Evolutionary conservation across 2,888 invertebrate species (phyloP), one percentile per base, ranked within the genome.

Genomic region (Nemurella pictetii): DNA sequence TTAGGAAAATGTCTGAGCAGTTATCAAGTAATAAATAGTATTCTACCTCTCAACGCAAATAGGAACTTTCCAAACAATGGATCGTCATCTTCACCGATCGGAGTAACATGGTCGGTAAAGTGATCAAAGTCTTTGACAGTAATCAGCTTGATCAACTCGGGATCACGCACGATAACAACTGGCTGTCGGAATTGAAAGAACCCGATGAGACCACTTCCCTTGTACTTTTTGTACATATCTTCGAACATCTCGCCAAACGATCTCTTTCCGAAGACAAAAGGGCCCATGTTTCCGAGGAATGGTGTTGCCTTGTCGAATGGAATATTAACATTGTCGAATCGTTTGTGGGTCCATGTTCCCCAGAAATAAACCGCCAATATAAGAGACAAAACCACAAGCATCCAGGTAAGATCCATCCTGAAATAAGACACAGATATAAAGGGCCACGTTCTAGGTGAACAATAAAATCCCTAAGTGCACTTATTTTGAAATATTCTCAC

Each of bases 41-140:
- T n/a, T n/a, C n/a, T 75, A 85, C 85, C 85, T 75, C 75, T 82
- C 29, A 85, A 36, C 25, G 77, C 75, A 35, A 83, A 77, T 29
- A 85, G 25, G 32, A 72, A 81, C 28, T 91, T 92, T 0, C 90
- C 91, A 87, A 93, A 92, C 0, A 93, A 87, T 0, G 91, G 91
- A 77, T 92, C 93, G 5, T 87, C 87, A 0, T 89, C 88, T 27
- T 91, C 89, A 5, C 89, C 88, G 2, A 92, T 91, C 90, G 87
- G 88, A 3, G 85, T 87, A 72, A 89, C 89, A 86, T 92, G 92
- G 87, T 93, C 92, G 0, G 91, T 86, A 87, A 93, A 93, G 86
- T 91, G 91, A 80, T 93, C 93, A 74, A 93, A 93, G 86, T 93
- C 92, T 87, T 93, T 93, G 0, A 93, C 90, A 0, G 92, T 91